Conservation (phyloP, 2,113 vertebrate species). For the Podocnemis expansa region DNA sequence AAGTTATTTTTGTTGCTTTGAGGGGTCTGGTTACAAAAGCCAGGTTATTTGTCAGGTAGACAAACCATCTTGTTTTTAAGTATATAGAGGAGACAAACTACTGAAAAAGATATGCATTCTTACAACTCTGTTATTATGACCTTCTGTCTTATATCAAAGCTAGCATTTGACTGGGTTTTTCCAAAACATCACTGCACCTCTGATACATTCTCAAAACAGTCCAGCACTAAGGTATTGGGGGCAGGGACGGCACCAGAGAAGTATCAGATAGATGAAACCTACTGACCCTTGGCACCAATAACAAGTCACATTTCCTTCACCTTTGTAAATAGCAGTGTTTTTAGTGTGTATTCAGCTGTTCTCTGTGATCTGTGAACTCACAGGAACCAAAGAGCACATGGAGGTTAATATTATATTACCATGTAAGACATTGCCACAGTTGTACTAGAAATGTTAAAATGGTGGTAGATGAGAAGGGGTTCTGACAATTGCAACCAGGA, state of each 20-base stretch:
- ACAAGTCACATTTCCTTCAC: neutral
- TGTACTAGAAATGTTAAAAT: neutral
- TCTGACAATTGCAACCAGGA: neutral
- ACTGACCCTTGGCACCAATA: neutral
- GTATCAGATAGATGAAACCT: neutral
- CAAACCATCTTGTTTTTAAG: neutral
- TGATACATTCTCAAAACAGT: neutral
- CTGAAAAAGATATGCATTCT: neutral
- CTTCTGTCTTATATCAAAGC: neutral
- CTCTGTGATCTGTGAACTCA: too few species aligned
- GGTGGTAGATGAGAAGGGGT: neutral
- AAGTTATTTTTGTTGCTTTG: neutral
- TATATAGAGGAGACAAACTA: neutral
- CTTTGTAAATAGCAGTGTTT: neutral
- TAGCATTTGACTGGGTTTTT: neutral
- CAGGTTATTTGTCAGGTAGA: neutral
- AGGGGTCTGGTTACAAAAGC: neutral
- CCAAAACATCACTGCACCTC: neutral
- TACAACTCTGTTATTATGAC: neutral
- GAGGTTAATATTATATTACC: neutral
- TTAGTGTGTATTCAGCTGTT: neutral
- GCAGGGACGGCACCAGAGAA: neutral
- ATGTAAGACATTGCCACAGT: neutral
- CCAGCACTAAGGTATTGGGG: neutral
- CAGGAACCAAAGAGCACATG: too few species aligned